Conservation (phyloP, 2,888 invertebrate species). For the Calameuta pallipes region DNA sequence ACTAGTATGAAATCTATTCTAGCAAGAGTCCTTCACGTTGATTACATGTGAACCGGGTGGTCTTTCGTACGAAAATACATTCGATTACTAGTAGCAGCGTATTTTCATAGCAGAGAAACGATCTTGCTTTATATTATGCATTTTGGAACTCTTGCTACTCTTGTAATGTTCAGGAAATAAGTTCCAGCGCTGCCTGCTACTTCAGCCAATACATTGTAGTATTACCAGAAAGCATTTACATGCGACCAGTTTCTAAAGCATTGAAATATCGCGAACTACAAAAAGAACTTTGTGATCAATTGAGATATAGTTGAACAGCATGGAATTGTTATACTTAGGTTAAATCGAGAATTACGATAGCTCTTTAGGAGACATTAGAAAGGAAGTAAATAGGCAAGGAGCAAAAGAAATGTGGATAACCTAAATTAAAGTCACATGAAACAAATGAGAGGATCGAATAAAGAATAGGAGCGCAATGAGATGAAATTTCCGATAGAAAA, state of each 20-base stretch:
- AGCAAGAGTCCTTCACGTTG: background rate
- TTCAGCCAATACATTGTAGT: conserved; percentile 16
- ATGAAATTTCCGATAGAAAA: background rate
- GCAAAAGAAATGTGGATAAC: background rate
- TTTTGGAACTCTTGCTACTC: background rate
- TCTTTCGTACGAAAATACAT: background rate
- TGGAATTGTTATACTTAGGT: background rate
- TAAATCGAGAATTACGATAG: background rate
- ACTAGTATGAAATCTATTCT: background rate
- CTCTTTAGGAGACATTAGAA: background rate
- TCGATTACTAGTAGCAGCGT: background rate
- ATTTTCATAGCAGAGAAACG: background rate
- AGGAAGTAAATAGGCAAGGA: background rate
- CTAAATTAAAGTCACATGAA: background rate
- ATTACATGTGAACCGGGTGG: background rate
- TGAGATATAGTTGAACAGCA: background rate
- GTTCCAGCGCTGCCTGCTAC: conserved; percentile 11
- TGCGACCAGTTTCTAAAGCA: conserved; percentile 18
- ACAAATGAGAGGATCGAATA: background rate
- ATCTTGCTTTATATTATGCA: background rate
- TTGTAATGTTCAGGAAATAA: background rate
- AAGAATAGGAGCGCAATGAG: background rate
- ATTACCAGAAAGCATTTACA: conserved; percentile 11
- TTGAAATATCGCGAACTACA: background rate
- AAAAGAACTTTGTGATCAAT: background rate